Evolutionary conservation across 1,140 invertebrate genomes (phyloP), one percentile per base, ranked within the genome.

Genomic region (Oncopeltus fasciatus): DNA sequence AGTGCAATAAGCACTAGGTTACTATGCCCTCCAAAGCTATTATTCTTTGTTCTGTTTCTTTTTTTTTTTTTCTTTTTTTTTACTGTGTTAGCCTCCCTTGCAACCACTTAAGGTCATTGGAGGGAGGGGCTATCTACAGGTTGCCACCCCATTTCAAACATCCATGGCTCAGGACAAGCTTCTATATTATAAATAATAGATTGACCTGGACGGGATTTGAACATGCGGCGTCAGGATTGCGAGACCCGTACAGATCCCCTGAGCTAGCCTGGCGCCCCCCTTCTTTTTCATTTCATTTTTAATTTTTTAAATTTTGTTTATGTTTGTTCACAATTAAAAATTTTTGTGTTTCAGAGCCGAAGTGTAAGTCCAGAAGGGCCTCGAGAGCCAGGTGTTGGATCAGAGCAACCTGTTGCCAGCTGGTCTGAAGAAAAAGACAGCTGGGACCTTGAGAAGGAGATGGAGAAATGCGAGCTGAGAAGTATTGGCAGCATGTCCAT

Each of bases 351-450:
- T 46, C 53, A 68, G 65, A 63, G 62, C n/a, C 61, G 62, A 20
- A 67, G 64, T 61, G 57, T 59, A 5, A 49, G 49, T 28, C 68
- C 73, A 20, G 74, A 74, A 64, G 81, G 87, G 11, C 87, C 86
- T 0, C 74, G 91, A 67, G 90, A 93, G 72, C 91, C 91, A 0
- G 91, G 91, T 1, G 91, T 95, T 2, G 92, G 92, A 3, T 90
- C 91, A 1, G 91, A 94, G 76, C 73, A 83, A 63, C n/a, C n/a
- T n/a, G 43, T 53, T 31, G 20, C 21, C 27, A 61, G 33, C 14
- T 57, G 56, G 28, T 20, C 56, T 14, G 49, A 53, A 12, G 49
- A 53, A 12, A 53, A 53, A 18, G 49, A 53, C 3, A 24, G 14
- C 16, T 53, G 49, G 49, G 49, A 69, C 61, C 60, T 69, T 21